Conservation (phyloP, 2,888 invertebrate genomes). For the Tinea pellionella region DNA sequence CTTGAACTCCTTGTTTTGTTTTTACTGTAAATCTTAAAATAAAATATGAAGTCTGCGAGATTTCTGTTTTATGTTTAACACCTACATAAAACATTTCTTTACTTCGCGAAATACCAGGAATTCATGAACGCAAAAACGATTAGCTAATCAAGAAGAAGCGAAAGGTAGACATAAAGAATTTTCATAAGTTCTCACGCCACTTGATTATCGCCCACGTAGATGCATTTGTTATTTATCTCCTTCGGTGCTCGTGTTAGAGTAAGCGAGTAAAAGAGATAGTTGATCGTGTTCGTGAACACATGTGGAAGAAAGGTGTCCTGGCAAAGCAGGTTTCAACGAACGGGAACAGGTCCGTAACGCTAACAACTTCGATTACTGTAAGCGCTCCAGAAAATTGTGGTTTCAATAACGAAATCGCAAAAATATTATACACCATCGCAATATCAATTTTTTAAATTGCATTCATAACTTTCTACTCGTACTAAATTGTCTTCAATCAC, state of each 20-base stretch:
- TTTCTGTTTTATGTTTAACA: no score
- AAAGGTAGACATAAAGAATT: conserved; percentile 49
- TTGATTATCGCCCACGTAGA: conserved; percentile 26
- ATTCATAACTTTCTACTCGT: conserved; percentile 1
- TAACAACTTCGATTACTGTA: conserved; percentile 3
- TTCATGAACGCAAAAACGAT: background rate
- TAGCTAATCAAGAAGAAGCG: conserved; percentile 25
- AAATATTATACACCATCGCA: background rate
- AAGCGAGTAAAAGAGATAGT: conserved; percentile 14
- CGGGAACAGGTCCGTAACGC: conserved; percentile 25
- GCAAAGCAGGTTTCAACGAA: conserved; percentile 35
- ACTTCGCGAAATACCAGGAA: background rate
- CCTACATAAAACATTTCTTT: no score
- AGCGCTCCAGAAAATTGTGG: background rate
- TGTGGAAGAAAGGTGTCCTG: conserved; percentile 18
- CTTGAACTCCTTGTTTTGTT: background rate
- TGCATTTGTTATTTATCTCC: conserved; percentile 12
- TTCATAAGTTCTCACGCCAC: conserved; percentile 52
- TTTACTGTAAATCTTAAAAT: background rate
- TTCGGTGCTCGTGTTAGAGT: background rate
- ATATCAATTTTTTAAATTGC: background rate
- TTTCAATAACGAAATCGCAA: background rate
- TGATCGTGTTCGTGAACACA: conserved; percentile 7
- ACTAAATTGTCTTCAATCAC: background rate
- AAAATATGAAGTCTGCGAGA: no score